These are phyloP conservation scores for Xiphorhynchus erythropygius DNA, from an alignment of 2,797 vertebrate genomes.

Conservation along the genomic window DNA sequence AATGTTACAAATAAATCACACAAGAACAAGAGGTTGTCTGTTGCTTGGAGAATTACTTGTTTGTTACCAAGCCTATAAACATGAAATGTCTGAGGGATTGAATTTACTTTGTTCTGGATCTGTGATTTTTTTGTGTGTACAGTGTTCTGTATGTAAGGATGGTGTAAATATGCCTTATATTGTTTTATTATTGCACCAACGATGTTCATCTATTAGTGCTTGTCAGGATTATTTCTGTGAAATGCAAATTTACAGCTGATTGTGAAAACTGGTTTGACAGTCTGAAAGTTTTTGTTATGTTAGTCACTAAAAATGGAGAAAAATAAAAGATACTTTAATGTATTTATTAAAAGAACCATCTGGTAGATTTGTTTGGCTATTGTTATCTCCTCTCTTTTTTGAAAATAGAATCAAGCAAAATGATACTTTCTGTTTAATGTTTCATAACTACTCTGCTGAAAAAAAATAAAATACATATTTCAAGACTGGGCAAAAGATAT, in stretches of 20 bases:
- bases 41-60: conserved; percentile 74
- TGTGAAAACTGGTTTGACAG: conserved; percentile 74
- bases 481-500: neutral
- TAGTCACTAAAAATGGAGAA: conserved; percentile 65
- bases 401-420: neutral
- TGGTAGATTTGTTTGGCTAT: conserved; percentile 61
- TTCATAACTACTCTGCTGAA: neutral
- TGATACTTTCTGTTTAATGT: neutral
- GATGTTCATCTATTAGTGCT: conserved; percentile 72
- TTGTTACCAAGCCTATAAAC: conserved; percentile 67
- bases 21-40: conserved; percentile 67
- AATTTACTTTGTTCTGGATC: conserved; percentile 69
- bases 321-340: conserved; percentile 73
- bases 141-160: conserved; percentile 74
- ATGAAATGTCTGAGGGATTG: conserved; percentile 63
- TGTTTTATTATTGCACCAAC: conserved; percentile 72
- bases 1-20: conserved; percentile 76
- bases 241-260: conserved; percentile 71
- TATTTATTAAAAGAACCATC: conserved; percentile 76
- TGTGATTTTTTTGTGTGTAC: conserved; percentile 77
- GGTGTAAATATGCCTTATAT: conserved; percentile 80
- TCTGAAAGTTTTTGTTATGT: conserved; percentile 75
- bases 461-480: neutral
- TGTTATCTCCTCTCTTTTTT: conserved; percentile 3
- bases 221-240: conserved; percentile 76